Evolutionary conservation across 1,140 invertebrate genomes (phyloP), one percentile per base, ranked within the genome.

Genomic region (Platyscapa corneri): DNA sequence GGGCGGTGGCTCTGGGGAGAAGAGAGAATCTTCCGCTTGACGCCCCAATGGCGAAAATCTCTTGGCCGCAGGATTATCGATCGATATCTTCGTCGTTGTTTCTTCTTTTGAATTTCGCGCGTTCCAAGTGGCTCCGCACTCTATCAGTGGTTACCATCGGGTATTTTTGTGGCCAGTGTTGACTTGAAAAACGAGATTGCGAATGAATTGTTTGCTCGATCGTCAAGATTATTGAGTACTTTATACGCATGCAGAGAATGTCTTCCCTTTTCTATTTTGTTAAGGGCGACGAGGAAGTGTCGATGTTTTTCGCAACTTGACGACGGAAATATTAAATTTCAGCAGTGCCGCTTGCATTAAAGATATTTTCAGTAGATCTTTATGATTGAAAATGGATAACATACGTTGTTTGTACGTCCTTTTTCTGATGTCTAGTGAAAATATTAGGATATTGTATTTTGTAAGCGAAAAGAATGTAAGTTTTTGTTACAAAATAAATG

Each of bases 171-270:
- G 80, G 32, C 67, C 39, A 74, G 53, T 30, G 56, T 83, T 83
- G 74, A 83, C 82, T 83, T 67, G 82, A 77, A 56, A 77, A 77
- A 83, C 82, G 82, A 74, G 82, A 74, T 53, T 42, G 34, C 70
- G 70, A 56, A 60, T 70, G 27, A 49, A 74, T 70, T 75, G 81
- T 82, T 82, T 60, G 42, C 70, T 3, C 67, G 70, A 82, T 82
- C 20, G 14, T 12, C 39, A 30, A 74, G 70, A 82, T 82, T 82
- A 74, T 60, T 20, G 7, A 39, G 37, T 53, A 49, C 49, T 75
- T 37, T 67, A 34, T 16, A 34, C 32, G 37, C 30, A 20, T 10
- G 30, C 64, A 16, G 27, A 18, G 67, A 12, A 30, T 76, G 30
- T 65, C 14, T 80, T 80, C 49, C 18, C 23, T 82, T 37, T 37